Conservation (phyloP, 2,888 invertebrate genomes). For the Tetrapedia diversipes region DNA sequence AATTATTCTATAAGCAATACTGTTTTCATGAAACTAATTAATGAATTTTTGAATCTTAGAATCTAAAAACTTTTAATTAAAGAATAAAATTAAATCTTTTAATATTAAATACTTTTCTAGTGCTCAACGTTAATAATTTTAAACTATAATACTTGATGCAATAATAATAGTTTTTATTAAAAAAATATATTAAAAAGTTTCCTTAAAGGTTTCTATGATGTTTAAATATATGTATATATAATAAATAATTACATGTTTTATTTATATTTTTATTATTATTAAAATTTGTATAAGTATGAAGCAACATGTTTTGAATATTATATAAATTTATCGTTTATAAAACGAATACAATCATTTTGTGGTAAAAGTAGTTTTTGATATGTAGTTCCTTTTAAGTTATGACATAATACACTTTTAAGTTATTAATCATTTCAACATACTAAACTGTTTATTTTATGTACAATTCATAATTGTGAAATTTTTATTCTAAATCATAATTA, state of each 20-base stretch:
- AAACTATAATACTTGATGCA: background rate
- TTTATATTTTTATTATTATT: conserved; percentile 13
- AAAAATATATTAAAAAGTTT: too few relatives aligned
- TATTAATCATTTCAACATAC: conserved; percentile 7
- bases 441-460: conserved; percentile 21
- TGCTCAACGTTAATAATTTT: background rate
- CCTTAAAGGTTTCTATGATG: too few relatives aligned
- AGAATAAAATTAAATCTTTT: too few relatives aligned
- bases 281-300: conserved; percentile 18
- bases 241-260: background rate
- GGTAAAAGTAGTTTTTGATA: conserved; percentile 19
- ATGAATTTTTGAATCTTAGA: too few relatives aligned
- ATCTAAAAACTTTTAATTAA: too few relatives aligned
- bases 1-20: too few relatives aligned
- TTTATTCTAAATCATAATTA: conserved; percentile 37
- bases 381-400: conserved; percentile 12
- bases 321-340: conserved; percentile 24
- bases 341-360: conserved; percentile 19
- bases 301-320: conserved; percentile 16
- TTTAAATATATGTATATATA: background rate
- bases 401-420: conserved; percentile 16
- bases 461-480: conserved; percentile 13
- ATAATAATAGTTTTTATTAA: background rate
- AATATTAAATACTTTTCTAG: too few relatives aligned
- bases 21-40: too few relatives aligned